Percentiles rank a stretch among this genome's conserved stretches.
Evolutionary conservation across 1,140 invertebrate species (phyloP).

Genomic region (Batillaria attramentaria): DNA sequence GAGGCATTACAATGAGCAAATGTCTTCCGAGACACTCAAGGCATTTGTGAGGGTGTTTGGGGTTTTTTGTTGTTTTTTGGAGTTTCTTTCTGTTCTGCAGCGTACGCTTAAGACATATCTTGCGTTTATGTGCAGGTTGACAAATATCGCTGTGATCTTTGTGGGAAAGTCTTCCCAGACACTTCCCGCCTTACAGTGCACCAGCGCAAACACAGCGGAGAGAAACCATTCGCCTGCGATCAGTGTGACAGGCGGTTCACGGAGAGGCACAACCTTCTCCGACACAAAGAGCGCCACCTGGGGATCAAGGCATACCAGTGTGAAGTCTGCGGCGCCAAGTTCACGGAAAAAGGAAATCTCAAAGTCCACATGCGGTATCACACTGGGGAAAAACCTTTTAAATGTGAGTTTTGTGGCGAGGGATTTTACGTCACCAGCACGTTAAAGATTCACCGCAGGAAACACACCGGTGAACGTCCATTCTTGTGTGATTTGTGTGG

Average conservation of each 20-base stretch:
- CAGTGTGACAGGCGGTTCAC: slow-evolving; percentile 19
- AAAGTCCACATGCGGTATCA: slow-evolving; percentile 80
- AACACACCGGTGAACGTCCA: slow-evolving; percentile 37
- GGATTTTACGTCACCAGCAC: background rate
- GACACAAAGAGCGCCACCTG: slow-evolving; percentile 26
- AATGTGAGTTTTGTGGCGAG: slow-evolving; percentile 86
- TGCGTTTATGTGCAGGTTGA: background rate
- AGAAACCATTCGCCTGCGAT: slow-evolving; percentile 28
- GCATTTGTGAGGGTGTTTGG: background rate
- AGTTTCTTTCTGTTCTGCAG: background rate
- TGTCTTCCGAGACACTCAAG: background rate
- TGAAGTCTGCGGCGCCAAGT: slow-evolving; percentile 70
- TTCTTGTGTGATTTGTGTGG: slow-evolving; percentile 44
- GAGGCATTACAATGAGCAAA: background rate
- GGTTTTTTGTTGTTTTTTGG: background rate
- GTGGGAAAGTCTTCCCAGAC: slow-evolving; percentile 21
- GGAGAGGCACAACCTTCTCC: slow-evolving; percentile 10
- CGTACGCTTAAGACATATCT: too few relatives aligned
- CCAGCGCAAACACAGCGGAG: slow-evolving; percentile 28
- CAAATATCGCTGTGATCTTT: slow-evolving; percentile 12
- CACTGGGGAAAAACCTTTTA: slow-evolving; percentile 89
- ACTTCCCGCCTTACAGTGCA: slow-evolving; percentile 22
- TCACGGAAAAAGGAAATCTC: slow-evolving; percentile 84
- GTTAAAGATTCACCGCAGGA: slow-evolving; percentile 14
- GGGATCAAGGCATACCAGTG: slow-evolving; percentile 14